Conservation (phyloP, 2,113 vertebrate species). For the Xiphorhynchus elegans region DNA sequence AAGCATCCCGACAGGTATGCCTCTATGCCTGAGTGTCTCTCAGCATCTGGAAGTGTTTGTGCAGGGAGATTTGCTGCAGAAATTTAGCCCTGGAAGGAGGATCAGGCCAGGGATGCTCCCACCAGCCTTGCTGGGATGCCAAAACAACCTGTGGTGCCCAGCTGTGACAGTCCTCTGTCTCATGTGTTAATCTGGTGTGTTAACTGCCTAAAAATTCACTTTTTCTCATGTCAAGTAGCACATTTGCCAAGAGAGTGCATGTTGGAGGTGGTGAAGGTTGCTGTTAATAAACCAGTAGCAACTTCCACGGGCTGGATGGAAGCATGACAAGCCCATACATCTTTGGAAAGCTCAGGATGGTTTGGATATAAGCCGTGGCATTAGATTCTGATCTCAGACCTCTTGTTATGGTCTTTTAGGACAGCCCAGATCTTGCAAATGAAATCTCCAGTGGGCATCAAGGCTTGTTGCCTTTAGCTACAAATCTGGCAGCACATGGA, state of each 20-base stretch:
- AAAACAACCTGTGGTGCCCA: not conserved
- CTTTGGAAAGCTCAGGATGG: not conserved
- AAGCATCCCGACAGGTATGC: not conserved
- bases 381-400: not conserved
- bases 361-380: not conserved
- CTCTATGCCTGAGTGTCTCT: fast-evolving
- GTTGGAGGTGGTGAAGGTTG: not conserved
- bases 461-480: not conserved
- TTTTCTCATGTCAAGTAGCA: not conserved
- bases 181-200: fast-evolving
- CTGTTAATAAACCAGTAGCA: not conserved
- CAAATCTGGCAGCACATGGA: not conserved
- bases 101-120: not conserved
- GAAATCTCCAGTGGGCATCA: not conserved
- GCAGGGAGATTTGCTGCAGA: not conserved
- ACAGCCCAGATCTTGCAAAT: not conserved
- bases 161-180: not conserved
- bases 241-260: not conserved
- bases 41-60: not conserved
- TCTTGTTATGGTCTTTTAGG: not conserved
- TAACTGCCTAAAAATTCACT: not conserved
- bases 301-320: not conserved
- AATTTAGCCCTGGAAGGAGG: not conserved
- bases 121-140: not conserved
- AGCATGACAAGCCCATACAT: fast-evolving